phyloP scores from a whole-genome alignment of 2,797 vertebrate species.

The Spea hammondii region DNA sequence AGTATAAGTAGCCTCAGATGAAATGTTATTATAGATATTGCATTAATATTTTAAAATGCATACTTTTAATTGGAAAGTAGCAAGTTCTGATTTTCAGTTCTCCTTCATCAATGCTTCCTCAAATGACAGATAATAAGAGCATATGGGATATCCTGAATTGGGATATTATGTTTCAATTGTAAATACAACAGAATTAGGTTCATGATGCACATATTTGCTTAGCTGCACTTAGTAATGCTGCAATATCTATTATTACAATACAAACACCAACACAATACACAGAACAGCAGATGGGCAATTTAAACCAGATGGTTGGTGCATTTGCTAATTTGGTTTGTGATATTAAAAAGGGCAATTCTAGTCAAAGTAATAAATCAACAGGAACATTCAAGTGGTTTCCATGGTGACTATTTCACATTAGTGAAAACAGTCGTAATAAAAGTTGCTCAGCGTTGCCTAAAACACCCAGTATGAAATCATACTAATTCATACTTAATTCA shows the following conservation, averaged over 20 bases:
- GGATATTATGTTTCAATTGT: background rate
- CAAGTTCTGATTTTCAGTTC: background rate
- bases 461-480: too few species aligned
- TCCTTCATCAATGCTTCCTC: too few species aligned
- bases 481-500: too few species aligned
- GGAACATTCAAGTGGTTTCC: too few species aligned
- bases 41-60: background rate
- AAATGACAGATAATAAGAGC: background rate
- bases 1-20: background rate
- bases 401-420: too few species aligned
- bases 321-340: background rate
- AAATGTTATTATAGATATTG: too few species aligned
- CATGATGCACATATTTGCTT: background rate
- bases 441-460: too few species aligned
- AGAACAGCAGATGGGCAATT: background rate
- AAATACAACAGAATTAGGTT: background rate
- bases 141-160: background rate
- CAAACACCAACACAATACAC: background rate
- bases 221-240: background rate
- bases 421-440: too few species aligned
- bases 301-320: background rate
- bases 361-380: too few species aligned
- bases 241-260: background rate
- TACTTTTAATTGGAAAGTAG: background rate
- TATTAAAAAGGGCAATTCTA: background rate